Evolutionary conservation across 2,888 invertebrate genomes (phyloP).

Genomic region (Agrotis puta): DNA sequence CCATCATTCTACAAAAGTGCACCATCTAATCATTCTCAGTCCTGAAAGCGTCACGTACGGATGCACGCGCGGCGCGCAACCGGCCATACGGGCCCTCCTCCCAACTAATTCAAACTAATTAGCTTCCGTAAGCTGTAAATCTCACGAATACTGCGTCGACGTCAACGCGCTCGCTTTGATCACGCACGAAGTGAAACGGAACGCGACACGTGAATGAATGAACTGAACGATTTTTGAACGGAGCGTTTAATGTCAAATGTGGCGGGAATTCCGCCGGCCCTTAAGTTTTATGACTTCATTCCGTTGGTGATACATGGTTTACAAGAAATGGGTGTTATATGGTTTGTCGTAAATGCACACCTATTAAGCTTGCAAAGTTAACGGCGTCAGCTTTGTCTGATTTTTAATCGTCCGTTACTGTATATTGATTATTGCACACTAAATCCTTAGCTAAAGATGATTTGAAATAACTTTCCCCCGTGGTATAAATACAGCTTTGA

Average conservation of each 20-base stretch:
- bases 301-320: conserved; percentile 48
- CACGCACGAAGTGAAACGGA: conserved; percentile 84
- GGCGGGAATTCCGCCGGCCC: conserved; percentile 75
- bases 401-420: not conserved
- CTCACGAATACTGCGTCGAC: conserved; percentile 81
- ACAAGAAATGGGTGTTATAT: conserved; percentile 32
- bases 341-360: conserved; percentile 29
- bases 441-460: too few species aligned
- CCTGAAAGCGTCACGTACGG: conserved; percentile 78
- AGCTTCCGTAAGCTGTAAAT: conserved; percentile 90
- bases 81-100: conserved; percentile 78
- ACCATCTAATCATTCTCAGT: conserved; percentile 69
- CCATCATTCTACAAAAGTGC: conserved; percentile 17
- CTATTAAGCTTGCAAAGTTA: conserved; percentile 17
- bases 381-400: not conserved
- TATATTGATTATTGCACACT: too few species aligned
- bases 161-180: conserved; percentile 87
- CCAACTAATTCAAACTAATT: conserved; percentile 79
- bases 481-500: too few species aligned
- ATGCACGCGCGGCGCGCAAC: conserved; percentile 78
- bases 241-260: conserved; percentile 86
- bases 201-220: conserved; percentile 76
- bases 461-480: too few species aligned
- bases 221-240: conserved; percentile 84
- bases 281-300: conserved; percentile 69